phyloP scores from a whole-genome alignment of 2,113 vertebrate genomes.

The Microcebus griseorufus region DNA sequence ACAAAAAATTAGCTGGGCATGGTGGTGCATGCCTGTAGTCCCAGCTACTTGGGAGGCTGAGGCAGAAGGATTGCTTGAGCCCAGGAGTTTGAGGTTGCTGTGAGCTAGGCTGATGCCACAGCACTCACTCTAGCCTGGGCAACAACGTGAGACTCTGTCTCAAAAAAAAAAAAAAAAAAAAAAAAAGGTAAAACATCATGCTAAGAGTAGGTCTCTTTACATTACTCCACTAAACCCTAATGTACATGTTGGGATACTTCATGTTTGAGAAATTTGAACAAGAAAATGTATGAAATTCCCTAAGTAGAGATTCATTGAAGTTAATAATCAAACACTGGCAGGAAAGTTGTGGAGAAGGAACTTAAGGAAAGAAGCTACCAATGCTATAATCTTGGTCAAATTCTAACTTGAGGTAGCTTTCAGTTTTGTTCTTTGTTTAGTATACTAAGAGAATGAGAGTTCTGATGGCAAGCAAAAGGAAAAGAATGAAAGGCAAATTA shows the following conservation, averaged over 20 bases:
- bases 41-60: too few species aligned
- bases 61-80: too few species aligned
- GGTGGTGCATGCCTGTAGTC: too few species aligned
- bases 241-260: not conserved
- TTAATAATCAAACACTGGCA: slow-evolving; percentile 7
- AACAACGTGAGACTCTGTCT: too few species aligned
- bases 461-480: not conserved
- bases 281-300: not conserved
- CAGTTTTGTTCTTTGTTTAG: slow-evolving; percentile 34
- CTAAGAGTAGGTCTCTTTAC: not conserved
- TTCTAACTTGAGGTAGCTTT: not conserved
- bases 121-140: too few species aligned
- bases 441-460: not conserved
- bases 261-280: slow-evolving; percentile 3
- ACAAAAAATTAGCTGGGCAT: too few species aligned
- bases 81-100: too few species aligned
- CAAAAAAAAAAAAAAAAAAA: too few species aligned
- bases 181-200: slow-evolving; percentile 3
- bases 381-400: not conserved
- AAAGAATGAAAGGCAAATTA: slow-evolving; percentile 12
- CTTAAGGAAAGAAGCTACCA: not conserved
- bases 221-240: not conserved
- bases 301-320: not conserved
- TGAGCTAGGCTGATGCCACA: too few species aligned
- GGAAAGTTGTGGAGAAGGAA: not conserved